These are phyloP conservation scores for Mionectes macconnelli DNA, from an alignment of 2,113 vertebrate genomes.

Conservation along the genomic window DNA sequence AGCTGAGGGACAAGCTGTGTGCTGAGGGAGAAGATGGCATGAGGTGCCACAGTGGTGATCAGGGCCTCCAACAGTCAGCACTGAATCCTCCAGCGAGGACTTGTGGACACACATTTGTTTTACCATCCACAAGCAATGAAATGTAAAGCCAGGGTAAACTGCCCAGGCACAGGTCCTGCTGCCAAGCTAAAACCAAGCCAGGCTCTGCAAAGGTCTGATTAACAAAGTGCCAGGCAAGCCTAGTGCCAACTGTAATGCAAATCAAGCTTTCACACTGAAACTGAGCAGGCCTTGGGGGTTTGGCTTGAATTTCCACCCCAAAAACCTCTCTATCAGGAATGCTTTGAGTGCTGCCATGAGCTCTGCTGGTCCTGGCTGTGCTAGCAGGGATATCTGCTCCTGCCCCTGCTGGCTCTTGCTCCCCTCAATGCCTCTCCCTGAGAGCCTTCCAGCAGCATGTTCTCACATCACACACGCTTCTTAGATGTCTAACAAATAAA, in stretches of 20 bases:
- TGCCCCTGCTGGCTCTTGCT: neutral
- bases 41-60: neutral
- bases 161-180: neutral
- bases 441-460: neutral
- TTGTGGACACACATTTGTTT: neutral
- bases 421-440: neutral
- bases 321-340: neutral
- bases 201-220: neutral
- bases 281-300: neutral
- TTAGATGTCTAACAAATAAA: neutral
- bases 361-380: neutral
- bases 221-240: neutral
- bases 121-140: neutral
- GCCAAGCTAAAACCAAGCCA: neutral
- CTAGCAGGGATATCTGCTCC: neutral
- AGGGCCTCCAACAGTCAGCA: neutral
- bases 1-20: neutral
- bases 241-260: neutral
- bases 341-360: neutral
- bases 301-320: neutral
- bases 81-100: neutral
- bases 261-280: neutral
- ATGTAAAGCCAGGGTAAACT: neutral
- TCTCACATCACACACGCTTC: neutral
- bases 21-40: accelerated